A percentile compares a stretch with the other conserved stretches of the same genome.
Evolutionary conservation across 2,113 vertebrate species (phyloP).

Genomic region (Hemicordylus capensis): DNA sequence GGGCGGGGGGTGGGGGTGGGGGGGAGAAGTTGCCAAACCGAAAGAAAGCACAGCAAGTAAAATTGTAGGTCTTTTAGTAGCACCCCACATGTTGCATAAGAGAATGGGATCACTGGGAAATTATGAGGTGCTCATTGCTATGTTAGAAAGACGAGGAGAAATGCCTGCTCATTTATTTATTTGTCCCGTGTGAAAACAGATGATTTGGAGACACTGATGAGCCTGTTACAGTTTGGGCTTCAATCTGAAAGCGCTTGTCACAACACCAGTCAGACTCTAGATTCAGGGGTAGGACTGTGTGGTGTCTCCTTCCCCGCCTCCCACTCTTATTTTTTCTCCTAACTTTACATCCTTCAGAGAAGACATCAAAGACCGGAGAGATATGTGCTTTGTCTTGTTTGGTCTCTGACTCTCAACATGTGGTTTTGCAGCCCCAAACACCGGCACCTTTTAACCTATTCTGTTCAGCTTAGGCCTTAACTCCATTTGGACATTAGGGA

Average conservation of each 20-base stretch:
- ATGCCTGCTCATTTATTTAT: rapidly evolving
- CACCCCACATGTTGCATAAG: rapidly evolving
- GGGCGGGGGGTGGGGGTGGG: too few relatives aligned
- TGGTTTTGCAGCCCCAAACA: slow-evolving; percentile 94
- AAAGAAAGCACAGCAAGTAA: not conserved
- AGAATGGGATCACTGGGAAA: rapidly evolving
- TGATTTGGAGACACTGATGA: not conserved
- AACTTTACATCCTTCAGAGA: slow-evolving; percentile 85
- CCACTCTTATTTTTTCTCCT: too few relatives aligned
- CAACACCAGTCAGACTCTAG: slow-evolving; percentile 51
- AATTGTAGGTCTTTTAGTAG: not conserved
- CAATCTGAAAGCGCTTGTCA: slow-evolving; percentile 76
- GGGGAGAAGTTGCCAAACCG: not conserved
- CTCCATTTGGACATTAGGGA: slow-evolving; percentile 98
- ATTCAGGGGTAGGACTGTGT: slow-evolving; percentile 62
- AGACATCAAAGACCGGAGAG: slow-evolving; percentile 94
- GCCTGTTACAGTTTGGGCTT: slow-evolving; percentile 53
- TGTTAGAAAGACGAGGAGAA: rapidly evolving
- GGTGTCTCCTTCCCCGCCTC: not conserved
- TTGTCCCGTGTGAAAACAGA: not conserved
- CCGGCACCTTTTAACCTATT: slow-evolving; percentile 99
- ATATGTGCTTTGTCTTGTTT: slow-evolving; percentile 91
- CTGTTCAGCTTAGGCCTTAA: slow-evolving; percentile 96
- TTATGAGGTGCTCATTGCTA: too few relatives aligned
- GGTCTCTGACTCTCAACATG: slow-evolving; percentile 98